phyloP scores from a whole-genome alignment of 2,888 invertebrate species.

The Merodon equestris region DNA sequence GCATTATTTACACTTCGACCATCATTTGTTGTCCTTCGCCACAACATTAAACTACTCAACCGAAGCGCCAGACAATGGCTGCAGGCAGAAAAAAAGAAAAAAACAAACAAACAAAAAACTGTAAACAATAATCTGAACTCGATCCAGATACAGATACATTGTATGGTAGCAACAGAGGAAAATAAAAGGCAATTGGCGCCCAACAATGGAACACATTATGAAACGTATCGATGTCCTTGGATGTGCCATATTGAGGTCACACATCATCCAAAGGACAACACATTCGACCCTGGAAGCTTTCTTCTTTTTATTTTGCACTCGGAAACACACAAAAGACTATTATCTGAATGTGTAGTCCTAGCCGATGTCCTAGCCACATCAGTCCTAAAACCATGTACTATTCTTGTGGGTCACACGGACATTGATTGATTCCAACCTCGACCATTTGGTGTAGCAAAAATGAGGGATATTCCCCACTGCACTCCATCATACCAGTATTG shows the following conservation, averaged over 20 bases:
- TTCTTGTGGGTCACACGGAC: conserved; percentile 42
- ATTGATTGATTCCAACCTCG: conserved; percentile 63
- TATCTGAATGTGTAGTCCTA: conserved; percentile 5
- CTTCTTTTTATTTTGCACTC: conserved; percentile 13
- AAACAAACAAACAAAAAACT: too few species aligned
- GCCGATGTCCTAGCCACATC: conserved; percentile 5
- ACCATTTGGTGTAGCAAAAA: conserved; percentile 19
- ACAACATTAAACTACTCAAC: conserved; percentile 23
- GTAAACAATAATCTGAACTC: too few species aligned
- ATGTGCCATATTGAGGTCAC: conserved; percentile 46
- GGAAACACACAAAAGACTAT: conserved; percentile 37
- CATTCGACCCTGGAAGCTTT: conserved; percentile 43
- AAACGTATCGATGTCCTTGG: conserved; percentile 52
- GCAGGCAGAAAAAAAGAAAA: too few species aligned
- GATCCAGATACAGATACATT: too few species aligned
- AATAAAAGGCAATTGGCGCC: conserved; percentile 54
- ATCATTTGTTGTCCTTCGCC: conserved; percentile 40
- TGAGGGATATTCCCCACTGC: neutral
- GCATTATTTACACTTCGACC: conserved; percentile 31
- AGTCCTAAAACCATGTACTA: conserved; percentile 23
- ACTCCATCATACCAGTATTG: too few species aligned
- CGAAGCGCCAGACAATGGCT: too few species aligned
- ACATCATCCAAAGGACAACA: conserved; percentile 29
- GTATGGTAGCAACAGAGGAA: neutral
- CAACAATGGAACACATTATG: conserved; percentile 52